These are phyloP conservation scores for Diprion similis DNA, from an alignment of 1,140 invertebrate species.

Conservation along the genomic window DNA sequence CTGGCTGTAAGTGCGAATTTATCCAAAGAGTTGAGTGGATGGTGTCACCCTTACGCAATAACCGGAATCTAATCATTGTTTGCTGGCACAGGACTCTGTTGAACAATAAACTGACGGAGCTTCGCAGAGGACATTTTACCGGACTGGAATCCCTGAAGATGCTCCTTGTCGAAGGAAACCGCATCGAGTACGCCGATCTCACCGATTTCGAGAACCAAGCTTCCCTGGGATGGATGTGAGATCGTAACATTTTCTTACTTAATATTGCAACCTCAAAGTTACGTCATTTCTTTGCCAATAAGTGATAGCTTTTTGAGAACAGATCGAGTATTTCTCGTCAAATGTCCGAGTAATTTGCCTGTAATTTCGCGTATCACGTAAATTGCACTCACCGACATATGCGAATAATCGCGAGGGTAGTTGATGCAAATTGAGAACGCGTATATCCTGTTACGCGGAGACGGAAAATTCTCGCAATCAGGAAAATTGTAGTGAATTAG, in stretches of 20 bases:
- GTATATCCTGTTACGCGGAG: too few species aligned
- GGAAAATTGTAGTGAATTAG: neutral
- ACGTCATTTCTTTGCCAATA: neutral
- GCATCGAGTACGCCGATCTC: slow-evolving; percentile 53
- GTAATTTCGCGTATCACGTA: too few species aligned
- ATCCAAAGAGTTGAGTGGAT: slow-evolving; percentile 38
- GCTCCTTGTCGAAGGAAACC: slow-evolving; percentile 56
- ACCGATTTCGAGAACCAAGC: slow-evolving; percentile 54
- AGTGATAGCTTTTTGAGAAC: too few species aligned
- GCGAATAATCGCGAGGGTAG: too few species aligned
- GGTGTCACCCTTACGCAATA: slow-evolving; percentile 38
- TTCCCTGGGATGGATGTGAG: slow-evolving; percentile 58
- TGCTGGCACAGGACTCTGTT: slow-evolving; percentile 55
- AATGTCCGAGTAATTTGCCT: too few species aligned
- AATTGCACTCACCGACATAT: too few species aligned
- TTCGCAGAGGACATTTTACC: slow-evolving; percentile 51
- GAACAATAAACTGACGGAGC: slow-evolving; percentile 56
- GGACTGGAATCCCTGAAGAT: slow-evolving; percentile 56
- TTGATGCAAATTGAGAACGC: too few species aligned
- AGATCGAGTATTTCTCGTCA: too few species aligned
- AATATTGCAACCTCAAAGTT: neutral
- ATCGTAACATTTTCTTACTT: slow-evolving; percentile 27
- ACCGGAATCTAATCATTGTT: slow-evolving; percentile 41
- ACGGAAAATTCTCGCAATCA: neutral
- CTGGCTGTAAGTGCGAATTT: slow-evolving; percentile 46